Conservation (phyloP, 2,888 invertebrate genomes). For the Subacronicta megacephala region DNA sequence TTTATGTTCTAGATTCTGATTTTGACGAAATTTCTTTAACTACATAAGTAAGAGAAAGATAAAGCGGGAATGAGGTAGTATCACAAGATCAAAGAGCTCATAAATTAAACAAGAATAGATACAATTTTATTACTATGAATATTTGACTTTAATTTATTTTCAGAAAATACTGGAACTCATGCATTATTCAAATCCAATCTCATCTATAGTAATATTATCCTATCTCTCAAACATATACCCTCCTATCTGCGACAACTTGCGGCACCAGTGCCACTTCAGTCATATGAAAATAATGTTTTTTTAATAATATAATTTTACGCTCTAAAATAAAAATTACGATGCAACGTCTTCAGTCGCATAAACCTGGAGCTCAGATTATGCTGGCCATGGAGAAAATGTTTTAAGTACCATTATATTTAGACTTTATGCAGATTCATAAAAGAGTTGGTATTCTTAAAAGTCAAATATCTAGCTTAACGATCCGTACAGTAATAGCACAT, state of each 20-base stretch:
- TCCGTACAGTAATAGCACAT: constrained; percentile 16
- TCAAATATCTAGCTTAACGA: constrained; percentile 38
- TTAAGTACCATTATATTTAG: constrained; percentile 14
- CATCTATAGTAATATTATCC: neutral
- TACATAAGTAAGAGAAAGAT: no score
- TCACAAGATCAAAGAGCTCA: neutral
- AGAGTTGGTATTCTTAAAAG: constrained; percentile 24
- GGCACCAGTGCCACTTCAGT: constrained; percentile 5
- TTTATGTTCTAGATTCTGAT: no score
- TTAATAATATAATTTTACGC: constrained; percentile 7
- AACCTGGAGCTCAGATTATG: constrained; percentile 11
- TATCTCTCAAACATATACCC: neutral
- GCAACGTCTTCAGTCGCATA: constrained; percentile 11
- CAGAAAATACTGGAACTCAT: neutral
- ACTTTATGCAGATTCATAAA: constrained; percentile 41
- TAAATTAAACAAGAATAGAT: neutral
- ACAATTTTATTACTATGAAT: neutral
- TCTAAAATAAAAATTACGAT: constrained; percentile 8
- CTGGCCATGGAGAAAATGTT: constrained; percentile 17
- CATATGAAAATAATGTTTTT: constrained; percentile 21
- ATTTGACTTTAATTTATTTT: constrained; percentile 1
- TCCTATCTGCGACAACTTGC: neutral
- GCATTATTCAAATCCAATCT: constrained; percentile 1
- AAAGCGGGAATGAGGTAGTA: no score
- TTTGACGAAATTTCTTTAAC: no score